Conservation (phyloP, 35 echinoderm and acorn worm genomes). For the Strongylocentrotus purpuratus region DNA sequence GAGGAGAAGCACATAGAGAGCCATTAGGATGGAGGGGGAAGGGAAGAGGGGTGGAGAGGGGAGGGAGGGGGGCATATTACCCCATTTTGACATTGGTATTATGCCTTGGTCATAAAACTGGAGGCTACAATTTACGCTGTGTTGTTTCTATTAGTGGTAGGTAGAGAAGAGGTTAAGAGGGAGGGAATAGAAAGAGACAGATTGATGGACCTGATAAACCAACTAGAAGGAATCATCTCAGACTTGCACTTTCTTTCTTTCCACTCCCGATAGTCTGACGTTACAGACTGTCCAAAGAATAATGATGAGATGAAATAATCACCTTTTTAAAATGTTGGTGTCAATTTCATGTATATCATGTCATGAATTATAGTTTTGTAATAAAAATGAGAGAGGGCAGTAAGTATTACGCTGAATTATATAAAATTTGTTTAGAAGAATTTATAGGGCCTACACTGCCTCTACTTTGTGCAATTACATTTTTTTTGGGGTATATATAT, state of each 20-base stretch:
- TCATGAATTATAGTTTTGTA: too few species aligned
- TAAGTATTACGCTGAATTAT: too few species aligned
- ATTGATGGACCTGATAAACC: constrained; percentile 9
- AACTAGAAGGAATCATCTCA: not conserved
- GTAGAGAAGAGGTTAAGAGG: constrained; percentile 37
- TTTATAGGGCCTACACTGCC: too few species aligned
- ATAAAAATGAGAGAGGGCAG: too few species aligned
- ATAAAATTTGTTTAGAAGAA: too few species aligned
- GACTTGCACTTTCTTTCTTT: not conserved
- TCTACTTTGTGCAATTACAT: too few species aligned
- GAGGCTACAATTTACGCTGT: constrained; percentile 15
- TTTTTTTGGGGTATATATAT: too few species aligned
- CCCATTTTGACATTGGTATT: not conserved
- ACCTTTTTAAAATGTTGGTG: too few species aligned
- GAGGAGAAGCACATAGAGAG: not conserved
- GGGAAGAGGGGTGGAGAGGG: not conserved
- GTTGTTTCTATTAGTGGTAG: constrained; percentile 1
- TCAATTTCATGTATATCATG: too few species aligned
- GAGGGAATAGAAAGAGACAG: constrained; percentile 9
- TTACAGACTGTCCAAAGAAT: too few species aligned
- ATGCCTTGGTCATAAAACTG: not conserved
- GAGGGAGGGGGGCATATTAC: not conserved
- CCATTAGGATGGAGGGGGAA: not conserved
- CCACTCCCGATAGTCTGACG: too few species aligned
- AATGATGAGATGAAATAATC: too few species aligned